A percentile compares a stretch with the other conserved stretches of the same genome.
phyloP scores from a whole-genome alignment of 2,113 vertebrate genomes.

The Zosterops pallidus region DNA sequence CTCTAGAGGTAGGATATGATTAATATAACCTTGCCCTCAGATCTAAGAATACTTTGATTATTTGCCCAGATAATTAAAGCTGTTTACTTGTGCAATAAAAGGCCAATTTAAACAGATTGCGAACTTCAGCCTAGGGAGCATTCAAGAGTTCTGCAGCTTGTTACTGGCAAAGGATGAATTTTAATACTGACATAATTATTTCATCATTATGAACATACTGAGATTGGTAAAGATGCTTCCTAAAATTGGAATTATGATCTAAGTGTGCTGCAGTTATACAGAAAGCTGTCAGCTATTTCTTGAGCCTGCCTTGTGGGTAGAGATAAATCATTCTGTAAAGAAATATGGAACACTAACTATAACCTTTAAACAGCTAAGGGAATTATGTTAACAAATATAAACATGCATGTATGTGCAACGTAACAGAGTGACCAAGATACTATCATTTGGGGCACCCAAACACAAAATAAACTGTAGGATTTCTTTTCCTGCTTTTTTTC shows the following conservation, averaged over 20 bases:
- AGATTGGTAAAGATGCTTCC: background rate
- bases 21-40: slow-evolving; percentile 12
- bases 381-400: slow-evolving; percentile 6
- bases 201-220: slow-evolving; percentile 32
- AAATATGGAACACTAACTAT: background rate
- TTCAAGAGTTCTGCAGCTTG: slow-evolving; percentile 35
- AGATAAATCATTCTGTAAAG: slow-evolving; percentile 15
- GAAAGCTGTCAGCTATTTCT: slow-evolving; percentile 25
- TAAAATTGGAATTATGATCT: slow-evolving; percentile 20
- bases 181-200: slow-evolving; percentile 54
- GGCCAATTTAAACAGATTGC: slow-evolving; percentile 55
- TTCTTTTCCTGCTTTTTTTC: background rate
- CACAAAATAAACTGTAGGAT: background rate
- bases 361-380: background rate
- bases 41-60: slow-evolving; percentile 46
- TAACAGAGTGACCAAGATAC: background rate
- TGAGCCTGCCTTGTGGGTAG: background rate
- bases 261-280: background rate
- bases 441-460: background rate
- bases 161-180: slow-evolving; percentile 46
- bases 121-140: slow-evolving; percentile 53
- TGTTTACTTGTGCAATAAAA: slow-evolving; percentile 48
- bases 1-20: slow-evolving; percentile 46
- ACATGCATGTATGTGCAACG: background rate
- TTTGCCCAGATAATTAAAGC: slow-evolving; percentile 52